Evolutionary conservation across 2,888 invertebrate species (phyloP).

Genomic region (Drosophila greeni): DNA sequence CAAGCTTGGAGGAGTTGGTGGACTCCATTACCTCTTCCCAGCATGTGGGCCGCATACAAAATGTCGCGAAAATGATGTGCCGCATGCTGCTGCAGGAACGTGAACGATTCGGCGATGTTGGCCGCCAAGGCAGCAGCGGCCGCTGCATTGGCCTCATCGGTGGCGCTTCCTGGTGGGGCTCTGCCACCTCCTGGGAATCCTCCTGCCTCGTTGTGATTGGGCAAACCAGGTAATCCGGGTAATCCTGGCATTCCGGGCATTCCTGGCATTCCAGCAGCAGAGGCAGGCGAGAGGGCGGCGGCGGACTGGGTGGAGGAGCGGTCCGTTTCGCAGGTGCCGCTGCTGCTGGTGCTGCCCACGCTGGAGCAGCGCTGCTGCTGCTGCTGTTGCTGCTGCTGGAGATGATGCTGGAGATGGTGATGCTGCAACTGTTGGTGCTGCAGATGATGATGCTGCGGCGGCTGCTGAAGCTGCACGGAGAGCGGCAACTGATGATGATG

Average conservation of each 20-base stretch:
- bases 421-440: conserved; percentile 69
- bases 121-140: conserved; percentile 74
- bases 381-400: conserved; percentile 50
- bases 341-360: conserved; percentile 77
- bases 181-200: background rate
- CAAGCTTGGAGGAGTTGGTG: conserved; percentile 6
- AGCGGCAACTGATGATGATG: conserved; percentile 50
- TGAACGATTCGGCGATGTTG: conserved; percentile 79
- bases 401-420: conserved; percentile 59
- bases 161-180: conserved; percentile 31
- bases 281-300: conserved; percentile 69
- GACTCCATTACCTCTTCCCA: conserved; percentile 81
- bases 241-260: background rate
- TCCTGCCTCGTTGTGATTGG: conserved; percentile 6
- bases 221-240: background rate
- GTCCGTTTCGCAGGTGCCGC: conserved; percentile 76
- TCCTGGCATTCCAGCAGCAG: conserved; percentile 35
- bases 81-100: conserved; percentile 78
- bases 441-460: conserved; percentile 75
- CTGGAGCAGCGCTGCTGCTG: conserved; percentile 75
- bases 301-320: conserved; percentile 71
- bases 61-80: conserved; percentile 82
- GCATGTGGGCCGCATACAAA: conserved; percentile 83
- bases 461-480: conserved; percentile 68
- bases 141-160: conserved; percentile 61